These are phyloP conservation scores for Perca flavescens DNA, from an alignment of 2,113 vertebrate genomes.

Conservation along the genomic window DNA sequence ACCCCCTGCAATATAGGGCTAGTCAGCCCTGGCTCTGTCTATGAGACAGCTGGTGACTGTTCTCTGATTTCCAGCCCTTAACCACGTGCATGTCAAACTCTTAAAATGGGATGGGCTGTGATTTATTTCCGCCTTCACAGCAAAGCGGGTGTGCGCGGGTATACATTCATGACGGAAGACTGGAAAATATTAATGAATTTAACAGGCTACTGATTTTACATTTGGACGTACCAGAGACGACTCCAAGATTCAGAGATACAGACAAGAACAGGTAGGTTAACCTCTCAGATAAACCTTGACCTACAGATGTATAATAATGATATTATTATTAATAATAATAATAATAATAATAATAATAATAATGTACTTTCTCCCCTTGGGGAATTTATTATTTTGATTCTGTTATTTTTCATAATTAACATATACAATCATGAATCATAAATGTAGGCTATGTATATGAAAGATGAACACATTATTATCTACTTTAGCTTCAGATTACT, in stretches of 20 bases:
- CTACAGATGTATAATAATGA: background rate
- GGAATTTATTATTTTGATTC: no score
- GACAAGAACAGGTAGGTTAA: slow-evolving; percentile 48
- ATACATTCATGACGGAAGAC: slow-evolving; percentile 33
- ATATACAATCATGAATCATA: background rate
- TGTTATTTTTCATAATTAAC: no score
- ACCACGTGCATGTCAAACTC: slow-evolving; percentile 53
- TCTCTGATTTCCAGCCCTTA: slow-evolving; percentile 28
- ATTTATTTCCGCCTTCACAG: slow-evolving; percentile 40
- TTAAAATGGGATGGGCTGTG: slow-evolving; percentile 46
- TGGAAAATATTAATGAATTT: background rate
- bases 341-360: no score
- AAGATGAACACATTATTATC: background rate
- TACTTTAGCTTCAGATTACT: background rate
- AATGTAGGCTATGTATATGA: background rate
- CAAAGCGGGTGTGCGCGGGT: slow-evolving; percentile 31
- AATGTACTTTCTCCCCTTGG: no score
- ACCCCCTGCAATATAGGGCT: background rate
- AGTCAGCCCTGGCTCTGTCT: background rate
- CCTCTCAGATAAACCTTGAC: background rate
- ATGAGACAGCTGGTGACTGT: slow-evolving; percentile 50
- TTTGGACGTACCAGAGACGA: background rate
- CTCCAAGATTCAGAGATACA: background rate
- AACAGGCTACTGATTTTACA: slow-evolving; percentile 8
- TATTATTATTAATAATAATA: no score